A percentile compares a stretch with the other conserved stretches of the same genome.
phyloP scores from a whole-genome alignment of 1,140 invertebrate genomes.

The Leptopilina boulardi region DNA sequence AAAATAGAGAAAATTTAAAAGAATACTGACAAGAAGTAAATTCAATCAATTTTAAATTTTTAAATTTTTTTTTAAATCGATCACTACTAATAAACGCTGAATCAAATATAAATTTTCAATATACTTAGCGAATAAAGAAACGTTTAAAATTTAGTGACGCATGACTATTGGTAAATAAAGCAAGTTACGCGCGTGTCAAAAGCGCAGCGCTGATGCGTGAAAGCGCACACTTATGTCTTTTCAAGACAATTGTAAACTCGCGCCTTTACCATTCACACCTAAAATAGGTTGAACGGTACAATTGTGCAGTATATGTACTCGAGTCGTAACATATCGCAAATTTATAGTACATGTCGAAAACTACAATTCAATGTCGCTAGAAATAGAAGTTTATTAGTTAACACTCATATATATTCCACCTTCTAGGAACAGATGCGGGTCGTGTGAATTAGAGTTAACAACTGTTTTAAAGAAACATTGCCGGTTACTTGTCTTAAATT shows the following conservation, averaged over 20 bases:
- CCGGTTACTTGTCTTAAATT: background rate
- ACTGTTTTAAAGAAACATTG: background rate
- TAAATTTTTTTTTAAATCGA: too few species aligned
- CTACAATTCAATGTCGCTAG: slow-evolving; percentile 17
- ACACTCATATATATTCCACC: background rate
- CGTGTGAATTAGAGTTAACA: slow-evolving; percentile 28
- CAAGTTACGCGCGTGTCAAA: slow-evolving; percentile 66
- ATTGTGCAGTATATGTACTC: background rate
- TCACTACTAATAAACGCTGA: too few species aligned
- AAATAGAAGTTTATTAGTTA: slow-evolving; percentile 30
- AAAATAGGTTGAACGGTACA: slow-evolving; percentile 27
- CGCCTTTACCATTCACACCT: slow-evolving; percentile 3
- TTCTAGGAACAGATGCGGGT: slow-evolving; percentile 17
- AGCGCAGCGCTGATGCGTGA: slow-evolving; percentile 64
- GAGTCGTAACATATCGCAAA: slow-evolving; percentile 26
- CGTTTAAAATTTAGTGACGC: slow-evolving; percentile 54
- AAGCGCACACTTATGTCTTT: slow-evolving; percentile 49
- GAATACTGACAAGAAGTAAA: too few species aligned
- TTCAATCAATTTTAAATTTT: background rate
- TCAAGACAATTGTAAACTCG: background rate
- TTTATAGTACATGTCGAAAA: background rate
- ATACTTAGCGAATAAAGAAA: background rate
- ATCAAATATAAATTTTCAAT: too few species aligned
- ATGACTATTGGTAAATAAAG: slow-evolving; percentile 69
- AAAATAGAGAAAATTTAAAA: too few species aligned